Evolutionary conservation across 2,113 vertebrate species (phyloP).

Genomic region (sheep (Ovis aries)): DNA sequence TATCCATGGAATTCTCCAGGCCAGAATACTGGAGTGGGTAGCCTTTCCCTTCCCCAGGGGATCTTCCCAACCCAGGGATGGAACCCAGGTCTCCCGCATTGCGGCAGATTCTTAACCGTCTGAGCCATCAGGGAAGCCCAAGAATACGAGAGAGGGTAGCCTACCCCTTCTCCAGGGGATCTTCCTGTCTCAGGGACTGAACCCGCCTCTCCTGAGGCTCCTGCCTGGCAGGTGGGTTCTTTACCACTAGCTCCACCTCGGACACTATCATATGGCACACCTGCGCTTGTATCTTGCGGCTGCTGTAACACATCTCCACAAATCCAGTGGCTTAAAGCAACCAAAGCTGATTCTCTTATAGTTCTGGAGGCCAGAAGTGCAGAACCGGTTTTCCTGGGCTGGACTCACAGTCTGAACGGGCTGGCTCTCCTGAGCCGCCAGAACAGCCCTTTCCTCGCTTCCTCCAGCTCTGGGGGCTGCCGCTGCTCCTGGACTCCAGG

Average conservation of each 20-base stretch:
- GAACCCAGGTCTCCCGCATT: fast-evolving
- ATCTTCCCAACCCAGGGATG: background rate
- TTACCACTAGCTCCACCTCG: background rate
- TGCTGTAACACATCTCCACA: background rate
- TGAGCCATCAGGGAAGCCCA: background rate
- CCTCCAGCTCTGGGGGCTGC: background rate
- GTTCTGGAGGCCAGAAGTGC: background rate
- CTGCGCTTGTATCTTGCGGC: fast-evolving
- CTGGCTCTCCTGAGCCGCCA: fast-evolving
- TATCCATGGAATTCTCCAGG: background rate
- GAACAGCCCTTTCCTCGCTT: no score
- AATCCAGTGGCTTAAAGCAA: background rate
- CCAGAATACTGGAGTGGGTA: background rate
- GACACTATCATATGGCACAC: fast-evolving
- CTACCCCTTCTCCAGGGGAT: background rate
- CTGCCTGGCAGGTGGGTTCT: background rate
- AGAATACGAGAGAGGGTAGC: background rate
- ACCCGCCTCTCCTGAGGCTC: background rate
- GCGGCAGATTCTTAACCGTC: fast-evolving
- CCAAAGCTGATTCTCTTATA: no score
- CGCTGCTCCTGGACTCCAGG: background rate
- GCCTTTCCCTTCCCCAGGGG: background rate
- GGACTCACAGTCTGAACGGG: background rate
- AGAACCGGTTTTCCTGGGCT: fast-evolving
- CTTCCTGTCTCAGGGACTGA: background rate